A percentile compares a stretch with the other conserved stretches of the same genome.
Conservation (phyloP, 1,140 invertebrate genomes). For the Bactericera cockerelli region DNA sequence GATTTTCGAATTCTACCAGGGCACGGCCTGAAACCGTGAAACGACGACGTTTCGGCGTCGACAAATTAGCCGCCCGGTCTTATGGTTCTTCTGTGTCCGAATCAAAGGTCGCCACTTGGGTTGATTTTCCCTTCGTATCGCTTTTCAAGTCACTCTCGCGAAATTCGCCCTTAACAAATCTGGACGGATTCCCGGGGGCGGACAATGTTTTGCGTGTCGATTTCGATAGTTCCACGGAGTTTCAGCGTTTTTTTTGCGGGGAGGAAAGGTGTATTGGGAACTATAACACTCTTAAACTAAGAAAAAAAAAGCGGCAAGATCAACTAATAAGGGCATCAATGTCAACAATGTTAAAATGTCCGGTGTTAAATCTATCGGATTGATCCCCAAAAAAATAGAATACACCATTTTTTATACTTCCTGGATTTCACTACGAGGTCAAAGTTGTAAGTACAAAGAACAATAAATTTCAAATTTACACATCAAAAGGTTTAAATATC, state of each 20-base stretch:
- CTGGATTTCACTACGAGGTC: no score
- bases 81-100: slow-evolving; percentile 38
- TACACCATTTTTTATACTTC: no score
- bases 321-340: no score
- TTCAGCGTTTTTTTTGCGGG: neutral
- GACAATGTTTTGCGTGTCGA: slow-evolving; percentile 27
- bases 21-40: slow-evolving; percentile 11
- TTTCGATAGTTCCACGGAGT: neutral
- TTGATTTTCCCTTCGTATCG: slow-evolving; percentile 44
- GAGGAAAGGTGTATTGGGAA: neutral
- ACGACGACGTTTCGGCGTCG: slow-evolving; percentile 26
- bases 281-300: neutral
- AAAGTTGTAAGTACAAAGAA: no score
- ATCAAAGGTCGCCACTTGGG: slow-evolving; percentile 40
- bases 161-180: slow-evolving; percentile 52
- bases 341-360: no score
- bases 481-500: no score
- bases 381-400: no score
- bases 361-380: no score
- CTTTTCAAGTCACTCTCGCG: slow-evolving; percentile 55
- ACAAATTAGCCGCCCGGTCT: slow-evolving; percentile 40
- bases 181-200: slow-evolving; percentile 39
- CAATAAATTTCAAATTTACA: no score
- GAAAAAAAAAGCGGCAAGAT: neutral
- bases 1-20: slow-evolving; percentile 40